Evolutionary conservation across 1,140 invertebrate species (phyloP).

Genomic region (Lasioglossum baleicum): DNA sequence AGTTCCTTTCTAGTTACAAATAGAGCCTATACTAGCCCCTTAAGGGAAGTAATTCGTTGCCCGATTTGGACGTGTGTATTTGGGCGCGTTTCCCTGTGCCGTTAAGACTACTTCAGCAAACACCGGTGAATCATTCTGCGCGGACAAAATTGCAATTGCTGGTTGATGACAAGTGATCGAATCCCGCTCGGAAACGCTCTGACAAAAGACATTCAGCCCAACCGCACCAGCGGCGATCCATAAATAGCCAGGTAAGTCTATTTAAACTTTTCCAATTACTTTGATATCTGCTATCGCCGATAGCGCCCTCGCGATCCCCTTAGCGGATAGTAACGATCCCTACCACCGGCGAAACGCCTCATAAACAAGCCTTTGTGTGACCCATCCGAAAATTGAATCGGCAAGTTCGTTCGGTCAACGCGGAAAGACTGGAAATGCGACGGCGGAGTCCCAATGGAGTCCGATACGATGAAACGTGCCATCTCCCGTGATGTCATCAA

Average conservation of each 20-base stretch:
- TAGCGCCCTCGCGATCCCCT: neutral
- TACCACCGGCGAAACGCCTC: conserved; percentile 56
- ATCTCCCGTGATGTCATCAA: conserved; percentile 13
- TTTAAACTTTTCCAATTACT: conserved; percentile 75
- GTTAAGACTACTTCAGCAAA: too few species aligned
- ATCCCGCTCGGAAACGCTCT: neutral
- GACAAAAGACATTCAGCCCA: neutral
- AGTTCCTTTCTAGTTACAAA: too few species aligned
- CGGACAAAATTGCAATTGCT: too few species aligned
- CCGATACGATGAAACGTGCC: neutral
- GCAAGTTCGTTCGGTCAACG: conserved; percentile 62
- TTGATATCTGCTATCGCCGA: conserved; percentile 64
- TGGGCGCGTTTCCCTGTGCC: too few species aligned
- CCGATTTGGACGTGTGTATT: too few species aligned
- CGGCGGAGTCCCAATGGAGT: neutral
- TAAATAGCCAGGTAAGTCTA: conserved; percentile 61
- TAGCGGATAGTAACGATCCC: neutral
- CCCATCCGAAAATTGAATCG: conserved; percentile 70
- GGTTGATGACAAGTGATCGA: neutral
- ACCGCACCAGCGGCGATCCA: neutral
- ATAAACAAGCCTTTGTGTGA: conserved; percentile 71
- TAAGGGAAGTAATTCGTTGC: too few species aligned
- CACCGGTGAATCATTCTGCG: too few species aligned
- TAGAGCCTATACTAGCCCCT: too few species aligned
- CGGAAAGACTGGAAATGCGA: conserved; percentile 61